Conservation (phyloP, 2,888 invertebrate genomes). For the Hermaeophaga mercurialis region DNA sequence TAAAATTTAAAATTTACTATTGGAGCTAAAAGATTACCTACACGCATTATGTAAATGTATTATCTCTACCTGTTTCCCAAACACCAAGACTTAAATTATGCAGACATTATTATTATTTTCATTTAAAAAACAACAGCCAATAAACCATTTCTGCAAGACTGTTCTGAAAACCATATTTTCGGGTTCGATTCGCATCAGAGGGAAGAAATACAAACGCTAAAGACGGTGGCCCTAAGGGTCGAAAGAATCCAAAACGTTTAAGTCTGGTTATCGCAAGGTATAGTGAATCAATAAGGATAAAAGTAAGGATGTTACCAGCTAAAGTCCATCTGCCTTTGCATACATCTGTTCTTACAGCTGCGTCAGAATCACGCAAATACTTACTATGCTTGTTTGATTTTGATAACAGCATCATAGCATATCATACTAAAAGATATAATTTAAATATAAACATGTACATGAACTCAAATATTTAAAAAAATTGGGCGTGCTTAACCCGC, state of each 20-base stretch:
- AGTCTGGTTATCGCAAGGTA: conserved; percentile 33
- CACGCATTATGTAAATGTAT: too few relatives aligned
- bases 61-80: too few relatives aligned
- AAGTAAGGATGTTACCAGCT: conserved; percentile 36
- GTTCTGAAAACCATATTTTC: too few relatives aligned
- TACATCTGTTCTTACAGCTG: conserved; percentile 53
- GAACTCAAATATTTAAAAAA: conserved; percentile 29
- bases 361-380: conserved; percentile 51
- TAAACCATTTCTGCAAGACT: background rate
- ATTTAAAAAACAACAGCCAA: too few relatives aligned
- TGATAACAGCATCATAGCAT: conserved; percentile 43
- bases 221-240: conserved; percentile 18
- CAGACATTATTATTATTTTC: too few relatives aligned
- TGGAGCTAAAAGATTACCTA: too few relatives aligned
- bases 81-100: too few relatives aligned
- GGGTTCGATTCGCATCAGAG: background rate
- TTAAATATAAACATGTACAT: conserved; percentile 30
- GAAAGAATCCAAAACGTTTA: conserved; percentile 31
- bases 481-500: conserved; percentile 23
- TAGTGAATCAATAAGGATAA: conserved; percentile 37
- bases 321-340: conserved; percentile 48
- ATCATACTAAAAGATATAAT: conserved; percentile 26
- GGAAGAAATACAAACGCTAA: background rate
- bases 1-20: too few relatives aligned
- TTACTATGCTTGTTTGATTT: conserved; percentile 47